phyloP scores from a whole-genome alignment of 2,797 vertebrate species.

The Tragopan temminckii region DNA sequence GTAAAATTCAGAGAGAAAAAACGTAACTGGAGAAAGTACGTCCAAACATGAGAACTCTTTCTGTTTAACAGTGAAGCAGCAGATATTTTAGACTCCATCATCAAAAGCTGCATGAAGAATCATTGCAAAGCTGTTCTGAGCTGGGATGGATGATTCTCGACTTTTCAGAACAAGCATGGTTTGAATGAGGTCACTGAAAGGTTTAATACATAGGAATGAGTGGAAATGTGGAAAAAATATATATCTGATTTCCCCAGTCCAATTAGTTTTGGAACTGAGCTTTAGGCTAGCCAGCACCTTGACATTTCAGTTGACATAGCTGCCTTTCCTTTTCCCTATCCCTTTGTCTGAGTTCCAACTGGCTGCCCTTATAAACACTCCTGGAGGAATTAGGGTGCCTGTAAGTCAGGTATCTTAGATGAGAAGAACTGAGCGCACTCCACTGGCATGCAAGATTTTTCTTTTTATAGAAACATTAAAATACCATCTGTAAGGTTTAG shows the following conservation, averaged over 20 bases:
- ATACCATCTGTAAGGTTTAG: constrained; percentile 61
- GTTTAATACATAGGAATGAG: not conserved
- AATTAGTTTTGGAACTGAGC: constrained; percentile 42
- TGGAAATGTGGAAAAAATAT: not conserved
- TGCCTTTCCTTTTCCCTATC: constrained; percentile 40
- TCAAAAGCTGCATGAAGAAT: not conserved
- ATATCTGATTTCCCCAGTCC: not conserved
- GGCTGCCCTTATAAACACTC: constrained; percentile 64
- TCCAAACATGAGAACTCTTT: constrained; percentile 49
- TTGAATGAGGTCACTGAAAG: not conserved
- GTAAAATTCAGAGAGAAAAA: constrained; percentile 65
- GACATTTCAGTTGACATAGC: constrained; percentile 54
- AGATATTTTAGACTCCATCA: constrained; percentile 22
- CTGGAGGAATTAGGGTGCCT: constrained; percentile 38
- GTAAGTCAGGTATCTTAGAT: constrained; percentile 27
- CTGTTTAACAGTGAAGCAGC: constrained; percentile 24
- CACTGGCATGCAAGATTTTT: constrained; percentile 4
- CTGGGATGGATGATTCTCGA: not conserved
- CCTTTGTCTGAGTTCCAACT: constrained; percentile 53
- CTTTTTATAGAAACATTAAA: constrained; percentile 63
- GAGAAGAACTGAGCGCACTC: constrained; percentile 7
- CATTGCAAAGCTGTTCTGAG: constrained; percentile 16
- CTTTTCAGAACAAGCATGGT: not conserved
- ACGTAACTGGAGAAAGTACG: constrained; percentile 18
- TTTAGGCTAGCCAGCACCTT: constrained; percentile 52